Percentiles rank a stretch among this genome's conserved stretches.
These are phyloP conservation scores for Phenganax subtilis DNA, from an alignment of 92 coral and sea anemone genomes.

Conservation along the genomic window DNA sequence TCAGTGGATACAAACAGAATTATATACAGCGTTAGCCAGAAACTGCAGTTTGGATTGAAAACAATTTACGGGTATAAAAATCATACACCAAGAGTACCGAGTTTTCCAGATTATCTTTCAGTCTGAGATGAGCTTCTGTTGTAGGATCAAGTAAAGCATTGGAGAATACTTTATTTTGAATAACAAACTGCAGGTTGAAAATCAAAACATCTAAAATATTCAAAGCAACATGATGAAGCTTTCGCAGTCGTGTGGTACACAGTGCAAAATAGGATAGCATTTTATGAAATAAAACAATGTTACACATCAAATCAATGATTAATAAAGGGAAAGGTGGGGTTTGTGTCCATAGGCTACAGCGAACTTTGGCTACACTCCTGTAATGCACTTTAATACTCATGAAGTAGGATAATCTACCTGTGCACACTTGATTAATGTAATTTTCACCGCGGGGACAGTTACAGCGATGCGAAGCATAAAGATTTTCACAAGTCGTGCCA, in stretches of 20 bases:
- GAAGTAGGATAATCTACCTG: conserved; percentile 40
- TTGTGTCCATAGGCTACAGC: no score
- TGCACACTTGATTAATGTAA: conserved; percentile 48
- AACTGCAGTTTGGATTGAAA: background rate
- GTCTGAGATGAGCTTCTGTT: conserved; percentile 8
- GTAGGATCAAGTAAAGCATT: background rate
- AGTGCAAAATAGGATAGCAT: no score
- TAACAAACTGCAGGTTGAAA: conserved; percentile 23
- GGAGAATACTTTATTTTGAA: background rate
- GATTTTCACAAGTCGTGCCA: conserved; percentile 54
- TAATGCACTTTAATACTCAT: background rate
- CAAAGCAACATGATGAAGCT: background rate
- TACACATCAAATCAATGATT: background rate
- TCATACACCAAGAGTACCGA: background rate
- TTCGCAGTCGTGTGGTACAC: background rate
- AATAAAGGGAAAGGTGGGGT: background rate
- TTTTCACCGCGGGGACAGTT: conserved; percentile 57
- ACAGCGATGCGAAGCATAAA: conserved; percentile 49
- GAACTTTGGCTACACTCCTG: no score
- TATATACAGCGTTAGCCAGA: background rate
- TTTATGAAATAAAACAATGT: background rate
- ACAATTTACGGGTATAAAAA: background rate
- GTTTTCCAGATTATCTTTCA: conserved; percentile 15
- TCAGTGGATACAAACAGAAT: background rate
- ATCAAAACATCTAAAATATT: conserved; percentile 18